These are phyloP conservation scores for Tiliqua scincoides DNA, from an alignment of 2,113 vertebrate genomes.

Conservation along the genomic window DNA sequence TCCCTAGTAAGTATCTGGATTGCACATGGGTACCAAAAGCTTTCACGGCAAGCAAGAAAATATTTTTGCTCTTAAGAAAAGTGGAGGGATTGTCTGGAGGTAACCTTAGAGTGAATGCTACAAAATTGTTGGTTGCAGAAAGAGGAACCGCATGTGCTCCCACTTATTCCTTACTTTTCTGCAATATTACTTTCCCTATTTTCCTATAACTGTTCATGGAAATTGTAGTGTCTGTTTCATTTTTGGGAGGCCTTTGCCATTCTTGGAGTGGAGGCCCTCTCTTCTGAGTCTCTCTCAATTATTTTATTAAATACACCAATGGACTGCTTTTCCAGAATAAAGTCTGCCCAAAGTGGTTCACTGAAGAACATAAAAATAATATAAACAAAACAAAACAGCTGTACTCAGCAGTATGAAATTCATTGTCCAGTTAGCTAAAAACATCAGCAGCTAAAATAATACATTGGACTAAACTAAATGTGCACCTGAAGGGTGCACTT, in stretches of 20 bases:
- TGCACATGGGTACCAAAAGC: slow-evolving; percentile 18
- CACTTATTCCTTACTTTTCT: not conserved
- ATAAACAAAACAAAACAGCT: too few species aligned
- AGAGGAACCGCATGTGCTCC: not conserved
- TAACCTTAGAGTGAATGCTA: not conserved
- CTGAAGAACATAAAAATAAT: too few species aligned
- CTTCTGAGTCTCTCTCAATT: not conserved
- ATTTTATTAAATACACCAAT: too few species aligned
- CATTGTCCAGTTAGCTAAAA: too few species aligned
- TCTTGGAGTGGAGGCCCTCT: not conserved
- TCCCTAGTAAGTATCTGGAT: slow-evolving; percentile 27
- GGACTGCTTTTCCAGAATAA: too few species aligned
- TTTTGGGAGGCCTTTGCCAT: not conserved
- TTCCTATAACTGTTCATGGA: not conserved
- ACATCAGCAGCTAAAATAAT: too few species aligned
- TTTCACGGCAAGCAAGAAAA: not conserved
- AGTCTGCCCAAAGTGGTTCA: too few species aligned
- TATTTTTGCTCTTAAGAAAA: slow-evolving; percentile 14
- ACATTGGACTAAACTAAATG: too few species aligned
- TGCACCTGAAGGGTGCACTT: too few species aligned
- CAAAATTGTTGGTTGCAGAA: not conserved
- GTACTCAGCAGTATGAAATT: too few species aligned
- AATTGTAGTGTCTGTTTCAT: not conserved
- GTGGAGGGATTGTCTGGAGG: not conserved
- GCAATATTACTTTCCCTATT: not conserved